Evolutionary conservation across 2,888 invertebrate genomes (phyloP), one percentile per base, ranked within the genome.

Genomic region (Tricholauxania praeusta): DNA sequence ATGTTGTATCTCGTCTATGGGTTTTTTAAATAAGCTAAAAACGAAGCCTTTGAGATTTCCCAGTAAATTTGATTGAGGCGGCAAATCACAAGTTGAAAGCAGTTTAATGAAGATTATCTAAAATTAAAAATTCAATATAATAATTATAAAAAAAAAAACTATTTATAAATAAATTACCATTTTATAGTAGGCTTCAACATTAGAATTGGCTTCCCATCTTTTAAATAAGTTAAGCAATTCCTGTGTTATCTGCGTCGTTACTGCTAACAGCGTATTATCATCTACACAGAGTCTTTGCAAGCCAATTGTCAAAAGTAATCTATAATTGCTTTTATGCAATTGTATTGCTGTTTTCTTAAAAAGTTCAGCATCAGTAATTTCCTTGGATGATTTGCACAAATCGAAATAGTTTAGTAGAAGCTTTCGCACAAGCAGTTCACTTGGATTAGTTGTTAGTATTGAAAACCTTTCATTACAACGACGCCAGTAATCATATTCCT

Each of bases 181-280:
- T 74, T 82, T 78, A 57, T 82, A 84, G 65, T 81, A 83, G 12
- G 73, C 17, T 14, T 75, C 51, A 1, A 63, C 51, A 17, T 17
- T 39, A 14, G 14, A 62, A 47, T 62, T 62, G 39, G 59, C n/a
- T 72, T 66, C 15, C 3, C 10, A 51, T 5, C 32, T 55, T 19
- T 32, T 15, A 3, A 72, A 10, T 14, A 64, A 4, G 8, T 63
- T 28, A 12, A 55, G 17, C 28, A 69, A 17, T 3, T 60, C 52
- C 8, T 49, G 17, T 4, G 60, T 51, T 17, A 52, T 5, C 7
- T 39, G 39, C 39, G 10, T 39, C 28, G 12, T 17, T n/a, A 48
- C 12, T 15, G 19, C 8, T 22, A 28, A n/a, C 17, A 60, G n/a
- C 15, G 60, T 10, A 52, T 12, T 52, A 8, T 59, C 12, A 17